Percentiles rank a stretch among this genome's conserved stretches.
phyloP scores from a whole-genome alignment of 1,140 invertebrate genomes.

The Drosophila truncata region DNA sequence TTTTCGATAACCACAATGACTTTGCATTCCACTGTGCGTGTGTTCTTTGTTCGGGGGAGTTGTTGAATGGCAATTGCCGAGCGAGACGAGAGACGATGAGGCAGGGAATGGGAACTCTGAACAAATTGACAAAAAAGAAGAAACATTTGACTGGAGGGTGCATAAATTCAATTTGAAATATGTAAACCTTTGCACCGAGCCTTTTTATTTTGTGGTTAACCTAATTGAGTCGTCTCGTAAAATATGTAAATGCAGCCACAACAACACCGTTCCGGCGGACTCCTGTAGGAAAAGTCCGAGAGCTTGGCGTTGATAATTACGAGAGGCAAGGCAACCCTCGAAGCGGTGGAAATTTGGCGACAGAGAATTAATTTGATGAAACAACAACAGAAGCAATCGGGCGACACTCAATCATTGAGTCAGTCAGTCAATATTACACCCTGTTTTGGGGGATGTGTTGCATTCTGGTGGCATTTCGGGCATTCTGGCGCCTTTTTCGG shows the following conservation, averaged over 20 bases:
- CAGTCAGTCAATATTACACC: constrained; percentile 15
- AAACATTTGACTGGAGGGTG: constrained; percentile 70
- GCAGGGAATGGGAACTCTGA: constrained; percentile 10
- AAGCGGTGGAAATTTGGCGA: constrained; percentile 14
- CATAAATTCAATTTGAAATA: constrained; percentile 84
- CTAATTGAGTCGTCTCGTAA: constrained; percentile 84
- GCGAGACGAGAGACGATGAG: constrained; percentile 21
- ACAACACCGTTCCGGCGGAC: constrained; percentile 17
- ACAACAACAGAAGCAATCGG: constrained; percentile 54
- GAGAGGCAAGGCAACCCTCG: constrained; percentile 36
- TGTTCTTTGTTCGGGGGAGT: constrained; percentile 43
- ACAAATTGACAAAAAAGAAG: constrained; percentile 47
- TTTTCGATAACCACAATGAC: constrained; percentile 27
- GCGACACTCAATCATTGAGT: constrained; percentile 20
- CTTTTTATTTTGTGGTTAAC: constrained; percentile 81
- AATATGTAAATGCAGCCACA: constrained; percentile 71
- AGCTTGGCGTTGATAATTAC: constrained; percentile 38
- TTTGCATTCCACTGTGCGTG: constrained; percentile 41
- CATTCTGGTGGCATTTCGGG: constrained; percentile 28
- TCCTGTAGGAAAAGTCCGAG: background rate
- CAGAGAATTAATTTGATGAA: constrained; percentile 73
- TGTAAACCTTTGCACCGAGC: constrained; percentile 72
- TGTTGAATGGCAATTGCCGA: constrained; percentile 41
- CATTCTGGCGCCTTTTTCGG: constrained; percentile 32
- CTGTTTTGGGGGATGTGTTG: constrained; percentile 1